A percentile compares a stretch with the other conserved stretches of the same genome.
These are phyloP conservation scores for Pseudolaguvia tuberculata DNA, from an alignment of 2,113 vertebrate species.

Conservation along the genomic window DNA sequence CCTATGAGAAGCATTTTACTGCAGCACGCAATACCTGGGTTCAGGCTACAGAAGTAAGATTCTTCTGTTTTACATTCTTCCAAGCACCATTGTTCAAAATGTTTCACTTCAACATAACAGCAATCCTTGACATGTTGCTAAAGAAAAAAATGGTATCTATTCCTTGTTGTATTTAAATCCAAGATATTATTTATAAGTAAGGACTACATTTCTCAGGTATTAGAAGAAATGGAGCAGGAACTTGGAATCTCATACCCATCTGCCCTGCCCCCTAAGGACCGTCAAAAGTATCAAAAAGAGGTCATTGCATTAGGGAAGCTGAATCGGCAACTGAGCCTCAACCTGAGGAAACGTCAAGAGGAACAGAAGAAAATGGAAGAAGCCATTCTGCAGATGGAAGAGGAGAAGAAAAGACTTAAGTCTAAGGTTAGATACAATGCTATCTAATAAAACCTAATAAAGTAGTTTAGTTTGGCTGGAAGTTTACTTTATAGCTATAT, in stretches of 20 bases:
- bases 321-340: slow-evolving; percentile 60
- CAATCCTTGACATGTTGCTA: not conserved
- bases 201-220: slow-evolving; percentile 56
- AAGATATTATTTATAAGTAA: not conserved
- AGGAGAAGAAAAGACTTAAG: slow-evolving; percentile 69
- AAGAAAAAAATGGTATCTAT: not conserved
- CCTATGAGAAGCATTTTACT: slow-evolving; percentile 50
- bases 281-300: slow-evolving; percentile 56
- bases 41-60: slow-evolving; percentile 57
- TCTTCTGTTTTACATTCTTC: not conserved
- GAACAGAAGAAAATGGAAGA: slow-evolving; percentile 59
- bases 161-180: not conserved
- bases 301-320: slow-evolving; percentile 47
- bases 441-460: not conserved
- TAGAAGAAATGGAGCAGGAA: slow-evolving; percentile 71
- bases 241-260: slow-evolving; percentile 61
- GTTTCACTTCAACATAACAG: not conserved
- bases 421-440: slow-evolving; percentile 53
- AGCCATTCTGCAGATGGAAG: slow-evolving; percentile 56
- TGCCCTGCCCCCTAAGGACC: slow-evolving; percentile 45
- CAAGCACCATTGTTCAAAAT: not conserved
- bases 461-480: not conserved
- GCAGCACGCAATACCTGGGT: slow-evolving; percentile 63
- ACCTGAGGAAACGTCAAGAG: slow-evolving; percentile 58
- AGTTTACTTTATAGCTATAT: not conserved